Conservation (phyloP, 2,113 vertebrate species). For the Chitala chitala region DNA sequence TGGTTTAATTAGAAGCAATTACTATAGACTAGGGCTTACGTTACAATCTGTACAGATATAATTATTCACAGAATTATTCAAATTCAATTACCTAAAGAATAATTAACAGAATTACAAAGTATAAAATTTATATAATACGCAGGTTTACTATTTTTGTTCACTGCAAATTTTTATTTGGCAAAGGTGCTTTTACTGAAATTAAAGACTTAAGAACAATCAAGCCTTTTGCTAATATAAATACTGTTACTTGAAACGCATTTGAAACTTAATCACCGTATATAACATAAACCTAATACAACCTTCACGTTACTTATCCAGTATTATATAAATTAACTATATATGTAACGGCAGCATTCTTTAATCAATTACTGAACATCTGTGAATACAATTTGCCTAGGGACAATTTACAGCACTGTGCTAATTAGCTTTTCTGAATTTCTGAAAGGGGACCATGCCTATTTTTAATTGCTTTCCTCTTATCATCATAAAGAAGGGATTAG, state of each 20-base stretch:
- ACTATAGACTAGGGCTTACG: not conserved
- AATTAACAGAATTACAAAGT: not conserved
- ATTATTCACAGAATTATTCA: not conserved
- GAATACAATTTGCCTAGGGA: not conserved
- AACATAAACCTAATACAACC: not conserved
- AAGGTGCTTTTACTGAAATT: not conserved
- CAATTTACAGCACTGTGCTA: slow-evolving; percentile 11
- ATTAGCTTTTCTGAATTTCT: slow-evolving; percentile 13
- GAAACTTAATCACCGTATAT: not conserved
- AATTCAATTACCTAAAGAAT: not conserved
- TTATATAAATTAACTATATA: not conserved
- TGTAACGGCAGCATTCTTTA: slow-evolving; percentile 1
- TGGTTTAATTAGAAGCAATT: not conserved
- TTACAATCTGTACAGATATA: no score
- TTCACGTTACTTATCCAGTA: slow-evolving; percentile 7
- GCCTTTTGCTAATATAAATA: slow-evolving; percentile 11
- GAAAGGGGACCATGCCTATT: not conserved
- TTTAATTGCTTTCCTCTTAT: slow-evolving; percentile 25
- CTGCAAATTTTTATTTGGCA: slow-evolving; percentile 2
- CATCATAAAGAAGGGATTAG: slow-evolving; percentile 9
- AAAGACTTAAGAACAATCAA: not conserved
- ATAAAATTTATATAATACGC: not conserved
- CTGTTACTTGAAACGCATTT: not conserved
- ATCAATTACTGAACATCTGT: slow-evolving; percentile 24
- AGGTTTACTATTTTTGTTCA: not conserved